Evolutionary conservation across 2,888 invertebrate species (phyloP).

Genomic region (Monopis laevigella): DNA sequence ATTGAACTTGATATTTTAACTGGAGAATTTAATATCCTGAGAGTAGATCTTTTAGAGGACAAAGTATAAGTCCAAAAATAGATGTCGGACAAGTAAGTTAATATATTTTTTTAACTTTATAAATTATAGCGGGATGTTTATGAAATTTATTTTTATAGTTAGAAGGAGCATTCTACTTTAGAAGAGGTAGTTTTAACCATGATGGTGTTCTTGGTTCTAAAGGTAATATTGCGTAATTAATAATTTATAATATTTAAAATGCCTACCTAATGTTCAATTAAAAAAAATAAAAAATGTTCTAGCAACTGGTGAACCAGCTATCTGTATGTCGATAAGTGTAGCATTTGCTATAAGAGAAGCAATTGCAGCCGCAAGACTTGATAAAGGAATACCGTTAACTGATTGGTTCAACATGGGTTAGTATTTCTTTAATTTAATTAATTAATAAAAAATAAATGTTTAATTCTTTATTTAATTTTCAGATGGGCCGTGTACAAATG

Average conservation of each 20-base stretch:
- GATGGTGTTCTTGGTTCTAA: slow-evolving; percentile 66
- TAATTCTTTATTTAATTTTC: background rate
- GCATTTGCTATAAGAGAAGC: slow-evolving; percentile 14
- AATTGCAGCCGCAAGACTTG: slow-evolving; percentile 10
- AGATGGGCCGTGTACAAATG: slow-evolving; percentile 8
- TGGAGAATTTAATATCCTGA: slow-evolving; percentile 70
- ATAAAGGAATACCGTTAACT: slow-evolving; percentile 11
- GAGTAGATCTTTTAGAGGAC: slow-evolving; percentile 75
- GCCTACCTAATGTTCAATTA: slow-evolving; percentile 17
- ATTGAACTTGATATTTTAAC: slow-evolving; percentile 79
- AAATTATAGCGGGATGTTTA: too few relatives aligned
- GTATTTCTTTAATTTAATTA: too few relatives aligned
- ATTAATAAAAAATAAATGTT: background rate
- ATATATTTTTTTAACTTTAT: too few relatives aligned
- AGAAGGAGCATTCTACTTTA: slow-evolving; percentile 68
- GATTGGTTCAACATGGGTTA: slow-evolving; percentile 14
- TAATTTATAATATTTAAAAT: background rate
- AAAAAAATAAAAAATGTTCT: background rate
- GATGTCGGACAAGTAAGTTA: slow-evolving; percentile 73
- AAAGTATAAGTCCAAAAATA: slow-evolving; percentile 71
- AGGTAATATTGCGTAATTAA: slow-evolving; percentile 30
- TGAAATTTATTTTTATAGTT: too few relatives aligned
- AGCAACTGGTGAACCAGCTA: slow-evolving; percentile 26
- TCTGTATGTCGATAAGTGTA: slow-evolving; percentile 25
- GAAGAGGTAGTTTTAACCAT: slow-evolving; percentile 57